Conservation (phyloP, 1,140 invertebrate genomes). For the Drosophila nannoptera region DNA sequence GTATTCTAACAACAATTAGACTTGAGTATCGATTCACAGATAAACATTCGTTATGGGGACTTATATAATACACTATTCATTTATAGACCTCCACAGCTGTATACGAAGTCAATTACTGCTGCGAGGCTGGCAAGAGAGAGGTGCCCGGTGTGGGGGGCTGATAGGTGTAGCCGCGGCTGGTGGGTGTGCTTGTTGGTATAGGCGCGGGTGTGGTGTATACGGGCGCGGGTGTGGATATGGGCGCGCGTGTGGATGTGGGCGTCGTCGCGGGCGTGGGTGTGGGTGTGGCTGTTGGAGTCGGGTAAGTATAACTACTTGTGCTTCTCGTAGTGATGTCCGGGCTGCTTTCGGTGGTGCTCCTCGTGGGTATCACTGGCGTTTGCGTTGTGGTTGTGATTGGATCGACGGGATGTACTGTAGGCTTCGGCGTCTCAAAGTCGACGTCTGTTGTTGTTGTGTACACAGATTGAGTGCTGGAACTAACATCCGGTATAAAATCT, state of each 20-base stretch:
- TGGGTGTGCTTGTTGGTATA: neutral
- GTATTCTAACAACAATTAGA: conserved; percentile 29
- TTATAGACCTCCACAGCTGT: conserved; percentile 13
- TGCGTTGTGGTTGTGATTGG: conserved; percentile 46
- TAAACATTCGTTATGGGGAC: conserved; percentile 9
- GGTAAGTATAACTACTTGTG: conserved; percentile 32
- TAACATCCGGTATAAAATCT: conserved; percentile 61
- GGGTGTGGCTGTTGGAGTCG: conserved; percentile 6
- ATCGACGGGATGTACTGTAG: conserved; percentile 59
- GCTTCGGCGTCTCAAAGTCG: conserved; percentile 53
- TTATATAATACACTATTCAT: conserved; percentile 2
- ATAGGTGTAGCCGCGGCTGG: conserved; percentile 42
- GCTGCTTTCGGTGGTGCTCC: conserved; percentile 18
- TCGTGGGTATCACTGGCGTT: conserved; percentile 29
- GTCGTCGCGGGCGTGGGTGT: neutral
- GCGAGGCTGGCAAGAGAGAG: conserved; percentile 31
- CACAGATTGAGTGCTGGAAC: conserved; percentile 60
- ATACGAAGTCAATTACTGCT: conserved; percentile 19
- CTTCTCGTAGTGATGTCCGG: conserved; percentile 17
- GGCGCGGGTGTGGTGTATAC: neutral
- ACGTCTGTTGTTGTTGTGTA: conserved; percentile 66
- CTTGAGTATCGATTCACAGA: conserved; percentile 21
- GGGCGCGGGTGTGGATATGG: conserved; percentile 20
- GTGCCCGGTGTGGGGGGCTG: conserved; percentile 15
- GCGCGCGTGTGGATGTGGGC: conserved; percentile 37